Conservation (phyloP, 2,113 vertebrate species). For the Chrysemys picta region DNA sequence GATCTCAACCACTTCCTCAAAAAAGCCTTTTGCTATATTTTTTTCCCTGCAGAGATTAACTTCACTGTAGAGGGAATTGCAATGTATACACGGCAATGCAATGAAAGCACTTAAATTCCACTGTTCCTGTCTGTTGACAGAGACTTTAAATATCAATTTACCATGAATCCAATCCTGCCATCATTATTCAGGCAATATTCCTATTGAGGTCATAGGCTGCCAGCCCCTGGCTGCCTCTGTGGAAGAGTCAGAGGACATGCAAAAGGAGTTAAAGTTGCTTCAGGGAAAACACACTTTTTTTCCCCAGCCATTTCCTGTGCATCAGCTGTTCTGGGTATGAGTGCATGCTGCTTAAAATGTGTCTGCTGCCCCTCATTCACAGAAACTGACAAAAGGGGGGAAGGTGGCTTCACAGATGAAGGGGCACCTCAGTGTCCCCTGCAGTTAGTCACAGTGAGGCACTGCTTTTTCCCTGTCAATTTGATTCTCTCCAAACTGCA, state of each 20-base stretch:
- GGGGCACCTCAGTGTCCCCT: neutral
- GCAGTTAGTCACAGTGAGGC: neutral
- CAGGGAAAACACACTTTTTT: neutral
- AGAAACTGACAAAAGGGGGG: neutral
- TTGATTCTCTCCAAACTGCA: neutral
- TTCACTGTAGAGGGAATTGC: neutral
- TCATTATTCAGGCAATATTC: neutral
- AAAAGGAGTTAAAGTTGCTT: neutral
- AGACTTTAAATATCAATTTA: neutral
- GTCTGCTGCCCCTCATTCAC: neutral
- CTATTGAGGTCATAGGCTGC: neutral
- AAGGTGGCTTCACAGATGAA: neutral
- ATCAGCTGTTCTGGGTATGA: neutral
- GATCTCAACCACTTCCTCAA: neutral
- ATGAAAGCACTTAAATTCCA: neutral
- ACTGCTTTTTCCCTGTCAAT: neutral
- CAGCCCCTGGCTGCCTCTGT: neutral
- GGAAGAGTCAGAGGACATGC: neutral
- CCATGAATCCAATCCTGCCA: neutral
- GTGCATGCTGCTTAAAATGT: neutral
- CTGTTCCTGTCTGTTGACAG: neutral
- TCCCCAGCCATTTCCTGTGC: neutral
- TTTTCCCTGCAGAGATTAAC: neutral
- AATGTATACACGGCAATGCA: neutral
- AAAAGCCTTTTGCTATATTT: neutral